A percentile compares a stretch with the other conserved stretches of the same genome.
These are phyloP conservation scores for Neodiprion lecontei DNA, from an alignment of 1,140 invertebrate genomes.

Conservation along the genomic window DNA sequence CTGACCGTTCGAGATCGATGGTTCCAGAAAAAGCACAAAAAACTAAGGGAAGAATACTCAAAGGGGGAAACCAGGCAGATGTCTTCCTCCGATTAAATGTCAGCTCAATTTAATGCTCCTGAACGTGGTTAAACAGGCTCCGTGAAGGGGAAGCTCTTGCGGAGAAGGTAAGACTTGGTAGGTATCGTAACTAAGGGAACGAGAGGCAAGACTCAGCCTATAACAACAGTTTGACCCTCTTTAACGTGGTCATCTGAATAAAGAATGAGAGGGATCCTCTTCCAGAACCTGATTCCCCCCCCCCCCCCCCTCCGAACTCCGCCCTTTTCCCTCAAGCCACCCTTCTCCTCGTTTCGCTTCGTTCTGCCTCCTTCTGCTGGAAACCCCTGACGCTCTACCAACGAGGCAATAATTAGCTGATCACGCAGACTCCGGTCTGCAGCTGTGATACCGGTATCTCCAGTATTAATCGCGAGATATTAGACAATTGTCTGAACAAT, in stretches of 20 bases:
- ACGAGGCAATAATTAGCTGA: no score
- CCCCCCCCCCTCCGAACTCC: background rate
- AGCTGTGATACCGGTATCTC: no score
- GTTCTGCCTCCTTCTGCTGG: no score
- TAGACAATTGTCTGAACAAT: no score
- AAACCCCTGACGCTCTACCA: no score
- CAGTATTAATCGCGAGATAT: no score
- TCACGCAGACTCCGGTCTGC: no score
- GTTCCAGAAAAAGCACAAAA: slow-evolving; percentile 1
- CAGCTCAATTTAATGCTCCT: background rate
- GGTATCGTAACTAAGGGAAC: background rate
- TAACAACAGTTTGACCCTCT: slow-evolving; percentile 21
- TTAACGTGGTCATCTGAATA: slow-evolving; percentile 47
- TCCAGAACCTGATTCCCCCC: background rate
- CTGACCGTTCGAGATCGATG: background rate
- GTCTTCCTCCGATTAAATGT: slow-evolving; percentile 8
- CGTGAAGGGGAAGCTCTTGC: background rate
- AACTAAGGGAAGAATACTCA: background rate
- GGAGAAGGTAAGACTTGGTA: no score
- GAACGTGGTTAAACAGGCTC: background rate
- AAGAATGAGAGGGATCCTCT: slow-evolving; percentile 49
- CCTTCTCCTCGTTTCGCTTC: no score
- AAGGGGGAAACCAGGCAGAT: background rate
- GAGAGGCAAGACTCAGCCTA: background rate
- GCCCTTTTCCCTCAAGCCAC: background rate